Evolutionary conservation across 2,888 invertebrate species (phyloP).

Genomic region (Sepiola atlantica): DNA sequence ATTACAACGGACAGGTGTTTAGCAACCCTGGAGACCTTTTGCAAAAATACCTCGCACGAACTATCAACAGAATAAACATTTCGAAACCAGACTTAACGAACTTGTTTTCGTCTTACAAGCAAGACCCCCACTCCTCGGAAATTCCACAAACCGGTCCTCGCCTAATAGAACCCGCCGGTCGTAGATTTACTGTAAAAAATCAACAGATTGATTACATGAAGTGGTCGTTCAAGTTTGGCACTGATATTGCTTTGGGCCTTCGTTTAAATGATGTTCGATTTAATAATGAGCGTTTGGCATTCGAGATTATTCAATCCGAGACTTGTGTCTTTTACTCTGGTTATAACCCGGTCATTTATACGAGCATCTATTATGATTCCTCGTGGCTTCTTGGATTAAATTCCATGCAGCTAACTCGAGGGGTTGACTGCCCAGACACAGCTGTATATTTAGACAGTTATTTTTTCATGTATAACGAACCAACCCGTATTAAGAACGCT

Average conservation of each 20-base stretch:
- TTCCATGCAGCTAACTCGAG: constrained; percentile 65
- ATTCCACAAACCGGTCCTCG: constrained; percentile 62
- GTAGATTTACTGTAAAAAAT: constrained; percentile 64
- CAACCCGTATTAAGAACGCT: constrained; percentile 56
- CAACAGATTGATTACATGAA: constrained; percentile 67
- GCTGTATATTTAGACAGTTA: constrained; percentile 64
- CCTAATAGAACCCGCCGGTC: constrained; percentile 65
- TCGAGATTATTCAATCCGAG: constrained; percentile 70
- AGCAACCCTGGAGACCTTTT: constrained; percentile 60
- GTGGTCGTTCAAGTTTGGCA: constrained; percentile 68
- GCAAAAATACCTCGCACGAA: constrained; percentile 52
- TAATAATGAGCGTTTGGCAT: constrained; percentile 65
- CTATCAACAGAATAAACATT: constrained; percentile 48
- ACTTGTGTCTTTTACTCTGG: constrained; percentile 66
- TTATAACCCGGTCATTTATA: constrained; percentile 60
- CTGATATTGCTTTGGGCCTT: constrained; percentile 63
- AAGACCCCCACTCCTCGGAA: constrained; percentile 58
- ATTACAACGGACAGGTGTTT: constrained; percentile 65
- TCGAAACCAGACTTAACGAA: constrained; percentile 52
- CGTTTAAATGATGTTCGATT: constrained; percentile 67
- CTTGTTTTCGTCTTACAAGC: constrained; percentile 60
- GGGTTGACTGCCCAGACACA: constrained; percentile 70
- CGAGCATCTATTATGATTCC: constrained; percentile 60
- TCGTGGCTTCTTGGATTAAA: constrained; percentile 65
- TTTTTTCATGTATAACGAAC: constrained; percentile 58